Evolutionary conservation across 1,140 invertebrate species (phyloP).

Genomic region (Cydia pomonella): DNA sequence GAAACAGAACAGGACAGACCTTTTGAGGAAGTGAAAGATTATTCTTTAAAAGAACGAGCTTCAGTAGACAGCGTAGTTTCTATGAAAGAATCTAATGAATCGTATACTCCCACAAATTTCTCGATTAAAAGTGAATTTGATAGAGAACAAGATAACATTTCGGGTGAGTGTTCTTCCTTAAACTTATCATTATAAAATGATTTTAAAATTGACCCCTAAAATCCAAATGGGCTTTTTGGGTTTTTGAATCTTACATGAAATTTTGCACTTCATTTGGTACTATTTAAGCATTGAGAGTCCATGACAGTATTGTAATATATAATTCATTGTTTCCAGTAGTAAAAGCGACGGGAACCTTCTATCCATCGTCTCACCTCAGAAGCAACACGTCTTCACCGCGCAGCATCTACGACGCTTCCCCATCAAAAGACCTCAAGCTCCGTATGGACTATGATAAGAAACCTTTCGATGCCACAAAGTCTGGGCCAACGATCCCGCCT

Average conservation of each 20-base stretch:
- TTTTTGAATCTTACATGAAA: too few species aligned
- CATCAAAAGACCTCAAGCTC: constrained; percentile 68
- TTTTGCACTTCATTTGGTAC: too few species aligned
- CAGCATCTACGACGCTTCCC: constrained; percentile 71
- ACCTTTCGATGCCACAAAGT: constrained; percentile 57
- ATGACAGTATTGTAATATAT: neutral
- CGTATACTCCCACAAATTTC: constrained; percentile 69
- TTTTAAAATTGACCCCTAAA: neutral
- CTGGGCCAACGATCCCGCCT: constrained; percentile 68
- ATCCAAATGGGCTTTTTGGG: neutral
- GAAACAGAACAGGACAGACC: constrained; percentile 68
- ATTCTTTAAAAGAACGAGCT: constrained; percentile 75
- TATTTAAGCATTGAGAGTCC: neutral
- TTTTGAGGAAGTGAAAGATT: constrained; percentile 77
- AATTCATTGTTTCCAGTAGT: constrained; percentile 87
- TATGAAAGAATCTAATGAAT: constrained; percentile 61
- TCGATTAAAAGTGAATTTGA: constrained; percentile 77
- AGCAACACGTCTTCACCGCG: constrained; percentile 68
- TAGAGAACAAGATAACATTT: constrained; percentile 73
- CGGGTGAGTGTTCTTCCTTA: constrained; percentile 65
- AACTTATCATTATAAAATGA: constrained; percentile 22
- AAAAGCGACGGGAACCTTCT: constrained; percentile 96
- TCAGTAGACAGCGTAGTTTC: constrained; percentile 68
- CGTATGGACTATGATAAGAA: constrained; percentile 68
- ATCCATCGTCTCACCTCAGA: constrained; percentile 90